Conservation (phyloP, 1,140 invertebrate species). For the Homalodisca vitripennis region DNA sequence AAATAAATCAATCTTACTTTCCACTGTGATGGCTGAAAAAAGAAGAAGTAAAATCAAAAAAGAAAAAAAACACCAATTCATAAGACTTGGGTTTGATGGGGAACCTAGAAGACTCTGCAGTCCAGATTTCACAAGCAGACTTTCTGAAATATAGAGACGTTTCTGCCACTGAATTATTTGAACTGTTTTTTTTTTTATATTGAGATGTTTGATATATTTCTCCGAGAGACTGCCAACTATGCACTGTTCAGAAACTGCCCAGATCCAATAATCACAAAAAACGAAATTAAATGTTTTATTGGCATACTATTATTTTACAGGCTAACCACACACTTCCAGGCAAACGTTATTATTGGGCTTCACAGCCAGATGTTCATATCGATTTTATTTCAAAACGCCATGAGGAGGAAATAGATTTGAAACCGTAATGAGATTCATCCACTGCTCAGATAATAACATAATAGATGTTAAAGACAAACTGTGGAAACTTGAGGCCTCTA, state of each 20-base stretch:
- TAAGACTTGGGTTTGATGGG: slow-evolving; percentile 28
- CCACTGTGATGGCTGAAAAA: no score
- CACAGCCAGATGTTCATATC: slow-evolving; percentile 27
- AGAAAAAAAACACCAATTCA: slow-evolving; percentile 25
- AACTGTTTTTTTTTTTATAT: slow-evolving; percentile 38
- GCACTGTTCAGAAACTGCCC: slow-evolving; percentile 28
- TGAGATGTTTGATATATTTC: slow-evolving; percentile 34
- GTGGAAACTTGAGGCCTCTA: slow-evolving; percentile 34
- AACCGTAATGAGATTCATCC: slow-evolving; percentile 31
- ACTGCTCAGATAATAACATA: no score
- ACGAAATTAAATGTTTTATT: slow-evolving; percentile 39
- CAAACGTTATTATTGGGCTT: slow-evolving; percentile 41
- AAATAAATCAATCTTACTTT: neutral
- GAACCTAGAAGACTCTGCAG: slow-evolving; percentile 24
- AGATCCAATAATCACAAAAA: slow-evolving; percentile 31
- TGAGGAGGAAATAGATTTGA: slow-evolving; percentile 35
- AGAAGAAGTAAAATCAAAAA: neutral
- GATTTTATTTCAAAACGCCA: slow-evolving; percentile 30
- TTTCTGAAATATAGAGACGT: slow-evolving; percentile 30
- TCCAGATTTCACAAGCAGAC: slow-evolving; percentile 27
- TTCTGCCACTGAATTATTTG: slow-evolving; percentile 34
- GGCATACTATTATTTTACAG: slow-evolving; percentile 37
- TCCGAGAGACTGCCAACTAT: slow-evolving; percentile 33
- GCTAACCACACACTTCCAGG: slow-evolving; percentile 37
- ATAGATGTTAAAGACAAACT: slow-evolving; percentile 32